Conservation (phyloP, 2,113 vertebrate genomes). For the Craseonycteris thonglongyai region DNA sequence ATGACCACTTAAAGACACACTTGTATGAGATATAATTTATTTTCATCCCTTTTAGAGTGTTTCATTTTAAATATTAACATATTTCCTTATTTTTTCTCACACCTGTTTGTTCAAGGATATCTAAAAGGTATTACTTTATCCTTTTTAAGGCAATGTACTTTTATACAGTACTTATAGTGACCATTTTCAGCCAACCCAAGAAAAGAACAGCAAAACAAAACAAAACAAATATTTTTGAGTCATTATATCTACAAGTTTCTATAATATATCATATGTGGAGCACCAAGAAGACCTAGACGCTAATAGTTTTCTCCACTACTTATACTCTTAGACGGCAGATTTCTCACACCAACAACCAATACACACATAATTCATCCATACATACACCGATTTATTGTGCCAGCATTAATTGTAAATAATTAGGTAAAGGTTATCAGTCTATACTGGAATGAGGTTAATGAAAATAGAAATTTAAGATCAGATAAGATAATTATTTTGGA, state of each 20-base stretch:
- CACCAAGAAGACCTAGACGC: not conserved
- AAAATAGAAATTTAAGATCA: not conserved
- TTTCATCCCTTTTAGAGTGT: not conserved
- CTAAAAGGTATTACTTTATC: not conserved
- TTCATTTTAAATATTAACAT: not conserved
- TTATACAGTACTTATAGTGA: not conserved
- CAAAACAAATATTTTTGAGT: fast-evolving
- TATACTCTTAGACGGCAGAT: not conserved
- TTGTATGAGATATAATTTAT: not conserved
- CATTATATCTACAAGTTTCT: not conserved
- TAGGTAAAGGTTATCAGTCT: not conserved
- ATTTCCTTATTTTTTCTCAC: not conserved
- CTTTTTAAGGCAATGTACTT: not conserved
- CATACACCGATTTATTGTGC: not conserved
- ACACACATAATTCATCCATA: not conserved
- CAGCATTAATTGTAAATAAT: not conserved
- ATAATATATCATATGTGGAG: not conserved
- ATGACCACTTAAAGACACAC: not conserved
- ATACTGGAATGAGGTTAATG: not conserved
- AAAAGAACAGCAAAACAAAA: not conserved
- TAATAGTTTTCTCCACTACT: fast-evolving
- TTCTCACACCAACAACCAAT: not conserved
- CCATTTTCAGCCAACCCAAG: not conserved
- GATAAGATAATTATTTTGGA: not conserved
- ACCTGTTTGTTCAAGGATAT: not conserved